Conservation (phyloP, 2,113 vertebrate species). For the Alectura lathami region DNA sequence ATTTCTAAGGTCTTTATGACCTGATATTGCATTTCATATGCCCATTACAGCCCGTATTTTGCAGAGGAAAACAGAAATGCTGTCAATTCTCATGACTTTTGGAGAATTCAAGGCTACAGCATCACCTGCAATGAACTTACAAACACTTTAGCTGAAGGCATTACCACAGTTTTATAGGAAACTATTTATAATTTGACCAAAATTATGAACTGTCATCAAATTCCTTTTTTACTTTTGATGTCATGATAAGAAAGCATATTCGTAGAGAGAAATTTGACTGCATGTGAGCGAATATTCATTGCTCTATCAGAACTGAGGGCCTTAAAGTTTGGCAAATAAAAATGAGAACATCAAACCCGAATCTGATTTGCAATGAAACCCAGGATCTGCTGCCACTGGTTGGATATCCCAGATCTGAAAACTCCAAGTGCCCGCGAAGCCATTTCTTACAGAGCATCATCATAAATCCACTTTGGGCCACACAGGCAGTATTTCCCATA, state of each 20-base stretch:
- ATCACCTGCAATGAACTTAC: neutral
- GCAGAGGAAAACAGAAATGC: neutral
- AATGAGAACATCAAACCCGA: neutral
- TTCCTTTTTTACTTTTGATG: neutral
- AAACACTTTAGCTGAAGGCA: neutral
- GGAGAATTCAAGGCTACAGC: neutral
- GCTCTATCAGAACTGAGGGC: neutral
- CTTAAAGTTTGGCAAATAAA: neutral
- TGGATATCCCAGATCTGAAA: neutral
- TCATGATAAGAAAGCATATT: neutral
- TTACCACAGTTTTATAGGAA: neutral
- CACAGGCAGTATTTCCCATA: neutral
- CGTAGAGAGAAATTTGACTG: neutral
- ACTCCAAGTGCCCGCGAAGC: neutral
- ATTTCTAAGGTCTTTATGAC: neutral
- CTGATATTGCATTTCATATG: neutral
- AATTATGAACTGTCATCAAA: neutral
- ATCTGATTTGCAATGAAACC: neutral
- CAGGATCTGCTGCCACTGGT: neutral
- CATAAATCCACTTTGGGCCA: neutral
- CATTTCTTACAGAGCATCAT: neutral
- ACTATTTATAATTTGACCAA: neutral
- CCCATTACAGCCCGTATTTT: neutral
- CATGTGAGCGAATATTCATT: accelerated
- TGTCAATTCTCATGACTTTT: neutral